phyloP scores from a whole-genome alignment of 2,797 vertebrate species.

The Gymnoscopelus braueri region DNA sequence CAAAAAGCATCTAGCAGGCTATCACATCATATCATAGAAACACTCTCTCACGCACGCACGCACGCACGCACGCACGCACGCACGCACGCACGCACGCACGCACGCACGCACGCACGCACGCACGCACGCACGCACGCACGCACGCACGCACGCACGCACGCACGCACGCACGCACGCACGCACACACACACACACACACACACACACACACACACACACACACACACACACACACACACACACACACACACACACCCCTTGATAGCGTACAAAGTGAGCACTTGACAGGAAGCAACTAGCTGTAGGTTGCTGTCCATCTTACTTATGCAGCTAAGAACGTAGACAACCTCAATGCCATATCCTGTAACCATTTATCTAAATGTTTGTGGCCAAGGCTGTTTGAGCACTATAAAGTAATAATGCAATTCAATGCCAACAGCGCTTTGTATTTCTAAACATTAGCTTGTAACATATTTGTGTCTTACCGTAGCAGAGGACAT shows the following conservation, averaged over 20 bases:
- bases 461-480: too few species aligned
- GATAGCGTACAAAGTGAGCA: not conserved
- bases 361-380: conserved; percentile 5
- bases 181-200: not conserved
- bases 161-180: not conserved
- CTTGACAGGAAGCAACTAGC: not conserved
- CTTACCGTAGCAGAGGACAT: too few species aligned
- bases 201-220: conserved; percentile 1
- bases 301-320: conserved; percentile 1
- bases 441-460: too few species aligned
- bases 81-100: not conserved
- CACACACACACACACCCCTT: not conserved
- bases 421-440: not conserved
- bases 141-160: not conserved
- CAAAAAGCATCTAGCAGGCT: not conserved
- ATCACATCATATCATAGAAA: not conserved
- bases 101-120: not conserved
- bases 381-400: conserved; percentile 6
- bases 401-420: not conserved
- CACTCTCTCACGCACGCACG: not conserved
- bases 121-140: not conserved
- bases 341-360: conserved; percentile 19
- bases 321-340: conserved; percentile 11
- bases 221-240: not conserved
- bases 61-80: not conserved